A percentile compares a stretch with the other conserved stretches of the same genome.
These are phyloP conservation scores for Scortum barcoo DNA, from an alignment of 2,113 vertebrate genomes.

Conservation along the genomic window DNA sequence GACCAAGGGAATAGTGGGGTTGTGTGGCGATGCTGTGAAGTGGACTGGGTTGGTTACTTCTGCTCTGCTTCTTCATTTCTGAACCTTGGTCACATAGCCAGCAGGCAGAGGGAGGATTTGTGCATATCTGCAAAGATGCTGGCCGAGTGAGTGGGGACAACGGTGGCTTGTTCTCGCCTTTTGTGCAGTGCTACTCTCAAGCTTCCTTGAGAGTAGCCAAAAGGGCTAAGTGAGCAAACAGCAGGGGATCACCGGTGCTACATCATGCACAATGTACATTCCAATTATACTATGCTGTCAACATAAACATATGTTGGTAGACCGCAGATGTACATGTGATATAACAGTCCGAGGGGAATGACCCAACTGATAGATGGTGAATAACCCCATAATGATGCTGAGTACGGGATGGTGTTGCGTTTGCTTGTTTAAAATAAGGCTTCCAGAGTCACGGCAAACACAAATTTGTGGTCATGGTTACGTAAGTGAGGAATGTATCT, in stretches of 20 bases:
- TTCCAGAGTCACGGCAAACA: constrained; percentile 59
- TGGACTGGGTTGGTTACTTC: constrained; percentile 71
- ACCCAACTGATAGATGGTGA: neutral
- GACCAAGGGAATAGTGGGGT: constrained; percentile 29
- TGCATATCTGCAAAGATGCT: constrained; percentile 71
- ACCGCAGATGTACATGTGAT: neutral
- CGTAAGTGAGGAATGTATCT: constrained; percentile 72
- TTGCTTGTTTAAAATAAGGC: constrained; percentile 44
- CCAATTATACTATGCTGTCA: constrained; percentile 42
- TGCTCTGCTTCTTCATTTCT: constrained; percentile 81
- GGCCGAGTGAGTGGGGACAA: constrained; percentile 78
- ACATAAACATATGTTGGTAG: constrained; percentile 17
- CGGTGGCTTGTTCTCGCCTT: constrained; percentile 75
- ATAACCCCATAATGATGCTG: neutral
- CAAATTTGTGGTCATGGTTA: constrained; percentile 76
- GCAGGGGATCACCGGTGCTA: constrained; percentile 33
- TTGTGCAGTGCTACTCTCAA: constrained; percentile 58
- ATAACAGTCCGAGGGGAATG: constrained; percentile 4
- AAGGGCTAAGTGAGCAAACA: constrained; percentile 63
- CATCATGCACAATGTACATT: constrained; percentile 51
- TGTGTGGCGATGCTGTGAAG: constrained; percentile 50
- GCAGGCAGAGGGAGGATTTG: constrained; percentile 66
- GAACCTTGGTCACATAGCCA: constrained; percentile 68
- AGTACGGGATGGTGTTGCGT: constrained; percentile 2
- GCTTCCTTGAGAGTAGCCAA: constrained; percentile 67